Base-by-base conservation (phyloP, 1,140 invertebrate species). In the Hormaphis cornu region DNA sequence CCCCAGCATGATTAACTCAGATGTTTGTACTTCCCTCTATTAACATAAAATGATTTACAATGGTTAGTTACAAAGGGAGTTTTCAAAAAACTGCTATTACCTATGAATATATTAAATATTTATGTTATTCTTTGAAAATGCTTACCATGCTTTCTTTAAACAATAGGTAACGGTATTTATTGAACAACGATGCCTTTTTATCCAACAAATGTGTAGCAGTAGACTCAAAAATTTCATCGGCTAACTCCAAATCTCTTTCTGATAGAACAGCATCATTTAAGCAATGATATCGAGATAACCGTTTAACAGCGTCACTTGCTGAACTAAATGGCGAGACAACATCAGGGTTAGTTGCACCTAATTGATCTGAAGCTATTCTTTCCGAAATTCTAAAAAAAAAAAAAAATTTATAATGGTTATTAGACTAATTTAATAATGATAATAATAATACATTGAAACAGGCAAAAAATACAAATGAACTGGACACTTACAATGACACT, bases 131-230 rank as follows among this genome's bases (percentile, higher is more conserved):
- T 24, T 28, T 28, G 12, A 6, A 35, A 22, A 26, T 50, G 78
- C 83, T 81, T 80, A 92, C 89, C 85, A 88, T 90, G 74, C 89
- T 91, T 73, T 92, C 89, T 78, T 90, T 89, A 52, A 91, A 77
- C n/a, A 92, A 77, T 16, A 92, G 80, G 75, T 85, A 85, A 54
- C 86, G 83, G 76, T 90, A 93, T 78, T 90, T 93, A 74, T 87
- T 85, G 72, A 86, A 83, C 82, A 94, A 86, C 50, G 82, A 80
- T 16, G 83, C 81, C 75, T 87, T 89, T 79, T 90, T 91, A 69
- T 85, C 83, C 14, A 91, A 79, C 56, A 91, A 81, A 75, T 86
- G 84, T 74, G 85, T 80, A 1, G 90, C 86, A 8, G 87, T 86
- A 72, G 86, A 80, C 73, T 89, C 87, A 78, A 91, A 91, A 72